Conservation (phyloP, 1,140 invertebrate genomes). For the Zophobas morio region DNA sequence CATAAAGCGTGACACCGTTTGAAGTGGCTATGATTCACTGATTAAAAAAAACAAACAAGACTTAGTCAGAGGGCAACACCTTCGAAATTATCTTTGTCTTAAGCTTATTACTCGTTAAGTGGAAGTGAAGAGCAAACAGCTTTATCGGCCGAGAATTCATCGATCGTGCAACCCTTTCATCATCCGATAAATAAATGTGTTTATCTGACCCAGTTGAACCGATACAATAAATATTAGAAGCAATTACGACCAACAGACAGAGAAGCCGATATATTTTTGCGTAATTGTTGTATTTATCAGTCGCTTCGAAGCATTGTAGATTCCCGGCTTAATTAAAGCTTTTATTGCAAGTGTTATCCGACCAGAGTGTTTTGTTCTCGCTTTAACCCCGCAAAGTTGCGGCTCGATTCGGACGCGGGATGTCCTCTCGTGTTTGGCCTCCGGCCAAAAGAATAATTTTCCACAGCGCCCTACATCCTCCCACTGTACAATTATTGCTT, state of each 20-base stretch:
- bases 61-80: too few relatives aligned
- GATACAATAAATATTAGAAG: neutral
- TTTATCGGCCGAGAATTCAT: slow-evolving; percentile 19
- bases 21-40: too few relatives aligned
- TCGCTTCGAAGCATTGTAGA: neutral
- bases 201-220: slow-evolving; percentile 15
- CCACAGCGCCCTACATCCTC: neutral
- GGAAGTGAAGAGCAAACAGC: neutral
- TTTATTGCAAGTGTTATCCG: slow-evolving; percentile 25
- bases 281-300: slow-evolving; percentile 6
- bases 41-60: too few relatives aligned
- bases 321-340: slow-evolving; percentile 29
- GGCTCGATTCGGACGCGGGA: slow-evolving; percentile 16
- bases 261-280: slow-evolving; percentile 5
- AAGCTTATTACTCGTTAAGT: too few relatives aligned
- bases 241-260: neutral
- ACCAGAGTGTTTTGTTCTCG: slow-evolving; percentile 20
- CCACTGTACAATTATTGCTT: slow-evolving; percentile 1
- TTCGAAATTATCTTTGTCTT: neutral
- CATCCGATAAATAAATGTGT: slow-evolving; percentile 9
- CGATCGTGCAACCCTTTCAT: slow-evolving; percentile 8
- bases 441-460: slow-evolving; percentile 25
- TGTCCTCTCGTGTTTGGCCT: slow-evolving; percentile 10
- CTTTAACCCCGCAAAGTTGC: slow-evolving; percentile 32
- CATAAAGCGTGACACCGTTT: too few relatives aligned